These are phyloP conservation scores for Drosophila cracens DNA, from an alignment of 2,888 invertebrate species.

Conservation along the genomic window DNA sequence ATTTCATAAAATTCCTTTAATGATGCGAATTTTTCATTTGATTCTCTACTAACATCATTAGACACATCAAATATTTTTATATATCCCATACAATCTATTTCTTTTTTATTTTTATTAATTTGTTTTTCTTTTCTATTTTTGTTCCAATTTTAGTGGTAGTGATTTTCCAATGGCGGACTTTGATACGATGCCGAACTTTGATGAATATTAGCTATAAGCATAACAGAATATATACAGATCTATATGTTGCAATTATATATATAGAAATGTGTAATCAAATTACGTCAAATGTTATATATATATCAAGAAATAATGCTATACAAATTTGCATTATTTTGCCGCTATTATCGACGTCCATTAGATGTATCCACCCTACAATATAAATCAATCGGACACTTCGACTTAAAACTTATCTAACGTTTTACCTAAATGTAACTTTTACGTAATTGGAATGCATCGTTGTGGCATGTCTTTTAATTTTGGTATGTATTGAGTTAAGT, in stretches of 20 bases:
- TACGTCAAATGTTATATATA: constrained; percentile 40
- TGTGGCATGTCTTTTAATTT: constrained; percentile 71
- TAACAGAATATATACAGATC: constrained; percentile 28
- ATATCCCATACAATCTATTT: constrained; percentile 2
- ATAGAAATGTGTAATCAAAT: constrained; percentile 35
- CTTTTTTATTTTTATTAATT: constrained; percentile 46
- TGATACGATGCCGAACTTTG: constrained; percentile 70
- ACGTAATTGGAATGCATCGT: constrained; percentile 60
- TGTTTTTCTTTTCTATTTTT: constrained; percentile 40
- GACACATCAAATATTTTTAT: constrained; percentile 18
- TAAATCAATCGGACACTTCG: constrained; percentile 39
- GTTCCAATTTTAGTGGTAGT: constrained; percentile 66
- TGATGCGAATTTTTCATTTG: constrained; percentile 17
- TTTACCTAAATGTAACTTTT: constrained; percentile 41
- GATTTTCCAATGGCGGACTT: constrained; percentile 79
- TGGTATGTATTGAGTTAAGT: constrained; percentile 62
- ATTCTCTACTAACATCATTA: constrained; percentile 32
- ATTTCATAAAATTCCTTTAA: background rate
- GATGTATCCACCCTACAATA: constrained; percentile 49
- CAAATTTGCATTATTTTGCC: constrained; percentile 49
- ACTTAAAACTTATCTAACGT: constrained; percentile 29
- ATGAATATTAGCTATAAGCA: constrained; percentile 60
- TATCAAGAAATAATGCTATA: constrained; percentile 36
- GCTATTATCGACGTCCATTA: constrained; percentile 58
- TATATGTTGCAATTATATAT: constrained; percentile 33